Evolutionary conservation across 2,888 invertebrate species (phyloP).

Genomic region (Resseliella maxima): DNA sequence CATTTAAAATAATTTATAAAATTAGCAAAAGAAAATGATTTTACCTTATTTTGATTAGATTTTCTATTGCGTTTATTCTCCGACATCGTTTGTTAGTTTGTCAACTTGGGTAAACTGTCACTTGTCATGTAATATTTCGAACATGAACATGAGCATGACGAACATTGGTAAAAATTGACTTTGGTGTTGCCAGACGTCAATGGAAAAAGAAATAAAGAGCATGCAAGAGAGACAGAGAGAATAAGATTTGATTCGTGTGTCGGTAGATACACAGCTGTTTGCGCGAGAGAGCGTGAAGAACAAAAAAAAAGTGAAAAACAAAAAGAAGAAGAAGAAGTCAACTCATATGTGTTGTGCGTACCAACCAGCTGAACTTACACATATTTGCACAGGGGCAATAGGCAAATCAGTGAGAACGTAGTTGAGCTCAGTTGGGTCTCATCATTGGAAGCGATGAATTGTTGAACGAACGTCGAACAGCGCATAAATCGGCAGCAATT

Average conservation of each 20-base stretch:
- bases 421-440: conserved; percentile 43
- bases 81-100: conserved; percentile 57
- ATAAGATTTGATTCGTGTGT: background rate
- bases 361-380: conserved; percentile 10
- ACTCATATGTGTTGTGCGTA: conserved; percentile 39
- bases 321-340: background rate
- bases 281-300: background rate
- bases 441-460: conserved; percentile 14
- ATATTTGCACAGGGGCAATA: background rate
- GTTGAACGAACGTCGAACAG: background rate
- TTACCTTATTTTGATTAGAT: conserved; percentile 58
- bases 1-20: background rate
- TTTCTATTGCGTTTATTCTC: conserved; percentile 58
- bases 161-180: background rate
- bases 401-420: background rate
- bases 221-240: background rate
- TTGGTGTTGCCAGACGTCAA: background rate
- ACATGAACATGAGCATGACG: too few relatives aligned
- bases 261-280: background rate
- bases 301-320: background rate
- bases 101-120: conserved; percentile 8
- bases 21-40: background rate
- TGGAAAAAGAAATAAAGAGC: background rate
- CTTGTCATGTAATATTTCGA: background rate
- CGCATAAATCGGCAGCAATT: conserved; percentile 8